A percentile compares a stretch with the other conserved stretches of the same genome.
Evolutionary conservation across 2,888 invertebrate species (phyloP).

Genomic region (Ophonus ardosiacus): DNA sequence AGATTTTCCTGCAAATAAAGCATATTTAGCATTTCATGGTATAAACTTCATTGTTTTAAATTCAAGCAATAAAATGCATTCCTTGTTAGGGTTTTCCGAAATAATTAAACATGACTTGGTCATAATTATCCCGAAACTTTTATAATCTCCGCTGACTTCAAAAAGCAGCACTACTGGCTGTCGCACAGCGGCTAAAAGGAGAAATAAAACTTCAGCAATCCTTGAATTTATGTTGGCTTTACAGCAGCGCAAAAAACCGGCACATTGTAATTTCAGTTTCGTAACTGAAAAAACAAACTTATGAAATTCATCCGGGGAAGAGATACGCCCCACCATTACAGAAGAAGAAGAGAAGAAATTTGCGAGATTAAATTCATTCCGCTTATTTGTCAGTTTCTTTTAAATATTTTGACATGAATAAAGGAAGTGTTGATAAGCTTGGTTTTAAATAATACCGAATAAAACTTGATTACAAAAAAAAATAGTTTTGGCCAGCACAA

Average conservation of each 20-base stretch:
- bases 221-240: constrained; percentile 61
- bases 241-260: constrained; percentile 31
- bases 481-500: no score
- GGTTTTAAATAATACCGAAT: no score
- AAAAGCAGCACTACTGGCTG: constrained; percentile 43
- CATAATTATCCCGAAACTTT: constrained; percentile 55
- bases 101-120: constrained; percentile 58
- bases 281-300: constrained; percentile 65
- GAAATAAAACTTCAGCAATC: constrained; percentile 55
- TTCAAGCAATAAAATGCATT: constrained; percentile 20
- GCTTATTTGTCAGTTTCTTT: neutral
- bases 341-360: neutral
- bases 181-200: constrained; percentile 18
- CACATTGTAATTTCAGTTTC: constrained; percentile 64
- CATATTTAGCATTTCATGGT: constrained; percentile 2
- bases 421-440: neutral
- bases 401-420: neutral
- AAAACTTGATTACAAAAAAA: no score
- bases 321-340: constrained; percentile 34
- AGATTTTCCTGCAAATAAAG: neutral
- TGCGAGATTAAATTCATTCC: neutral
- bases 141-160: constrained; percentile 55
- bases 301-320: constrained; percentile 62
- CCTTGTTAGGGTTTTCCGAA: constrained; percentile 9
- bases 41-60: neutral